Evolutionary conservation across 2,797 vertebrate genomes (phyloP), one percentile per base, ranked within the genome.

Genomic region (Loris lydekkerianus): DNA sequence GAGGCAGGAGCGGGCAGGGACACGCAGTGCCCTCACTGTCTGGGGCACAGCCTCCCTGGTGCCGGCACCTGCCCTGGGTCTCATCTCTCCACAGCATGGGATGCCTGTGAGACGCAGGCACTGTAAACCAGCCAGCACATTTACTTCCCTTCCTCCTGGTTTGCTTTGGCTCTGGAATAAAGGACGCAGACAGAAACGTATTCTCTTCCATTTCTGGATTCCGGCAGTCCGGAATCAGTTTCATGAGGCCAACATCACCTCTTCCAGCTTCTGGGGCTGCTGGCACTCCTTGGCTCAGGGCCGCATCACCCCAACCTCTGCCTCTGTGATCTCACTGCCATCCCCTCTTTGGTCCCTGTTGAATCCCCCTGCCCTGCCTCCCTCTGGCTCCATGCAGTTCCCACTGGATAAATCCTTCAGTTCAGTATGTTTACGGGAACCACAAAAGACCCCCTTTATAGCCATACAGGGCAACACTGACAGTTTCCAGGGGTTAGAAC

Each of bases 11-110:
- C 18, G 9, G 29, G 40, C 10, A 43, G 37, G 25, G 13, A 49
- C 31, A 0, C 21, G 2, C 7, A 7, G 4, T 29, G 70, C 0
- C 31, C 34, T 7, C 1, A 1, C 21, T 31, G 10, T 60, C 76
- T 11, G 14, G 37, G 43, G 40, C 60, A 65, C 0, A 0, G 67
- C 2, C 3, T n/a, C 10, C 8, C 3, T 3, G 6, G 21, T 0
- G 17, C n/a, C 2, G 23, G 37, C 9, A 21, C 17, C 1, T 14
- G 8, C 29, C 63, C 49, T 8, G 23, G 21, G 9, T 31, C 46
- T 20, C 5, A 11, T 2, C 18, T 88, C 31, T 11, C 13, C 34
- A 3, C 4, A 7, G 29, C 3, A 5, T 4, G 10, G 0, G 25
- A 11, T 29, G 60, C 21, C 70, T 43, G 15, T 15, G 23, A 61